phyloP scores from a whole-genome alignment of 35 echinoderm and acorn worm species.

The Eucidaris tribuloides region DNA sequence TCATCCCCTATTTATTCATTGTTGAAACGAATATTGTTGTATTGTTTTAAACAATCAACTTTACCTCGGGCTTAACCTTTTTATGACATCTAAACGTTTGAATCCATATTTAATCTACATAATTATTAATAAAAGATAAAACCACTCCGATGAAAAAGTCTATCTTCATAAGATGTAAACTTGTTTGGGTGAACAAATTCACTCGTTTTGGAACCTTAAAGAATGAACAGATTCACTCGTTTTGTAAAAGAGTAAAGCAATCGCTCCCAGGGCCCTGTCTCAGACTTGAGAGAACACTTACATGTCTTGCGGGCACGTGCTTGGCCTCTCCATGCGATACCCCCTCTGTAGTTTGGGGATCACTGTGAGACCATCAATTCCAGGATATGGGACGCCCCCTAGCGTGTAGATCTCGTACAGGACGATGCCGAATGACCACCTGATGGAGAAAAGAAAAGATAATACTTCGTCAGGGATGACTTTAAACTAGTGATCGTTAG shows the following conservation, averaged over 20 bases:
- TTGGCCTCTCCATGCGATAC: conserved; percentile 80
- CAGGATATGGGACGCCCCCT: conserved; percentile 86
- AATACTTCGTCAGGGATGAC: too few relatives aligned
- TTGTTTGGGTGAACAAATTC: too few relatives aligned
- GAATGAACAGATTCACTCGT: background rate
- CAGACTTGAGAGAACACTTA: conserved; percentile 18
- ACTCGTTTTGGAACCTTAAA: background rate
- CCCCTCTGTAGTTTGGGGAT: conserved; percentile 65
- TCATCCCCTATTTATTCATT: too few relatives aligned
- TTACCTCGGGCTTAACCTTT: too few relatives aligned
- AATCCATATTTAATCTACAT: too few relatives aligned
- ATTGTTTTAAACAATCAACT: too few relatives aligned
- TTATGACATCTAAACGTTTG: too few relatives aligned
- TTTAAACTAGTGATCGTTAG: too few relatives aligned
- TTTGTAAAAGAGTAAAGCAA: background rate
- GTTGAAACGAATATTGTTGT: too few relatives aligned
- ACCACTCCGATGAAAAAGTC: too few relatives aligned
- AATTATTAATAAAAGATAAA: too few relatives aligned
- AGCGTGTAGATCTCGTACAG: conserved; percentile 90
- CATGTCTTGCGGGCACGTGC: conserved; percentile 79
- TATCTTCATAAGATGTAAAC: too few relatives aligned
- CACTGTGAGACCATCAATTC: conserved; percentile 56
- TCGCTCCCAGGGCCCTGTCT: background rate
- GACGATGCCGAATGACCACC: conserved; percentile 92
- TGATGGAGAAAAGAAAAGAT: background rate